Conservation (phyloP, 1,140 invertebrate genomes). For the Conus ventricosus region DNA sequence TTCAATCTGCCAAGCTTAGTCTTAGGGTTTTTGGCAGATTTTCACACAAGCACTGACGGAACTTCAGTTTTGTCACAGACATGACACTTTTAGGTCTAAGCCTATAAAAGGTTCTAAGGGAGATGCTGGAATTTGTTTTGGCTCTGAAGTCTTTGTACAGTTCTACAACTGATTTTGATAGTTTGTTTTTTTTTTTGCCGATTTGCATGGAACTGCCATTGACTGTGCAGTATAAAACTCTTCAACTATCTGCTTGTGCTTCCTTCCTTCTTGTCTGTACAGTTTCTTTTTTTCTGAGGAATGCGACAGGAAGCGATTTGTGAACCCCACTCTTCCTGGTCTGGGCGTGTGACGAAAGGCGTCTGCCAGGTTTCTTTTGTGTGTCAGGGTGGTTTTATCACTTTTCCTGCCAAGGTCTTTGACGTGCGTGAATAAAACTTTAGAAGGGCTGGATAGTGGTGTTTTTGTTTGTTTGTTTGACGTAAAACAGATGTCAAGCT, state of each 20-base stretch:
- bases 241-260: background rate
- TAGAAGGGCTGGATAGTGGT: background rate
- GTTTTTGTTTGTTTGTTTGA: background rate
- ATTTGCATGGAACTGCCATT: too few relatives aligned
- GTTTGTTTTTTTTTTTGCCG: too few relatives aligned
- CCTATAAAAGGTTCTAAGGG: background rate
- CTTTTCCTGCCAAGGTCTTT: background rate
- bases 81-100: background rate
- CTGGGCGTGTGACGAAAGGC: background rate
- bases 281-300: background rate
- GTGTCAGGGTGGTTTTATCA: background rate
- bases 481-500: background rate
- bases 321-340: background rate
- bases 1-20: background rate
- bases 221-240: too few relatives aligned
- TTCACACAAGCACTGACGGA: background rate
- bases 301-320: background rate
- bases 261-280: background rate
- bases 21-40: background rate
- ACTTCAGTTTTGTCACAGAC: background rate
- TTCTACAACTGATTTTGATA: too few relatives aligned
- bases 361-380: background rate
- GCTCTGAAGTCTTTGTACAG: too few relatives aligned
- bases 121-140: background rate
- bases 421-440: background rate